These are phyloP conservation scores for Hyles lineata DNA, from an alignment of 2,888 invertebrate species.

Conservation along the genomic window DNA sequence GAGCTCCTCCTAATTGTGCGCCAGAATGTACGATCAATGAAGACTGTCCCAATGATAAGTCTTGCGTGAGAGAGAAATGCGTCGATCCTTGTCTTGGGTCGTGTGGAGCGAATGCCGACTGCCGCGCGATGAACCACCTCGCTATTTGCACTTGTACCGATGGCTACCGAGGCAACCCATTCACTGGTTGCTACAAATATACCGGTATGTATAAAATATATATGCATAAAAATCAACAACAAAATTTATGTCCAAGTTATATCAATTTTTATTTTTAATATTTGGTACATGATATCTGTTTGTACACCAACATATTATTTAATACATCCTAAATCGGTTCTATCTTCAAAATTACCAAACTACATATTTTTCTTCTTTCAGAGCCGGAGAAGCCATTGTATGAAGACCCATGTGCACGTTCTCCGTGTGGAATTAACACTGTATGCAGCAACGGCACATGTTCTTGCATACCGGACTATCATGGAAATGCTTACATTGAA, in stretches of 20 bases:
- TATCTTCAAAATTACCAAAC: no score
- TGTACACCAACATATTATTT: no score
- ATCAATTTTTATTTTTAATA: no score
- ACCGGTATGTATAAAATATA: conserved; percentile 59
- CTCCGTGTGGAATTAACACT: conserved; percentile 88
- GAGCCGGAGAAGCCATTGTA: conserved; percentile 65
- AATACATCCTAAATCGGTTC: no score
- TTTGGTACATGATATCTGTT: no score
- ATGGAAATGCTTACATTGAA: conserved; percentile 87
- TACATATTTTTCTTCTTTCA: conserved; percentile 46
- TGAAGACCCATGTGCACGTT: conserved; percentile 85
- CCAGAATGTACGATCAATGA: conserved; percentile 91
- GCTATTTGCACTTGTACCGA: conserved; percentile 90
- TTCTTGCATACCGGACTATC: conserved; percentile 85
- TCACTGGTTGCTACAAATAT: conserved; percentile 77
- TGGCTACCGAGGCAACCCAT: conserved; percentile 90
- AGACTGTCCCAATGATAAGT: conserved; percentile 89
- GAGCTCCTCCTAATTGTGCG: conserved; percentile 89
- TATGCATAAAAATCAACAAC: no score
- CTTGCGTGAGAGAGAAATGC: conserved; percentile 91
- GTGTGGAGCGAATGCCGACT: conserved; percentile 89
- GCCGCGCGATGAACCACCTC: conserved; percentile 89
- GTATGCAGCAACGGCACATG: conserved; percentile 86
- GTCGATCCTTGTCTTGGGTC: conserved; percentile 89
- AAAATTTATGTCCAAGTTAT: no score